These are phyloP conservation scores for Muntiacus muntjak DNA, from an alignment of 2,113 vertebrate species.

Conservation along the genomic window DNA sequence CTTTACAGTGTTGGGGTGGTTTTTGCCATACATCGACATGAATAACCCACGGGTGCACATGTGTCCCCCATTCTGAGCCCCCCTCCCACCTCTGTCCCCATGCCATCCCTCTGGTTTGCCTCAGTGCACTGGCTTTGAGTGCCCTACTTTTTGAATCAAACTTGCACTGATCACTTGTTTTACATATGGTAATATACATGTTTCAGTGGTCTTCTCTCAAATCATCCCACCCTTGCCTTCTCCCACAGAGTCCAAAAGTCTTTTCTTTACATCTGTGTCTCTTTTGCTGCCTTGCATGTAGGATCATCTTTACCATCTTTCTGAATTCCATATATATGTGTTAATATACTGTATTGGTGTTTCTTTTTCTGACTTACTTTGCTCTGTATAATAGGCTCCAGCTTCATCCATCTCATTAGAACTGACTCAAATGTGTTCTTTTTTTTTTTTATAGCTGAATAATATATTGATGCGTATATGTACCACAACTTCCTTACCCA, in stretches of 20 bases:
- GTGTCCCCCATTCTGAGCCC: background rate
- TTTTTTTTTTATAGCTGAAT: background rate
- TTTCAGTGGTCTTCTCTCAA: background rate
- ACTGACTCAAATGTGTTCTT: background rate
- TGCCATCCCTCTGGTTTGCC: background rate
- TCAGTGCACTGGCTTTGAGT: background rate
- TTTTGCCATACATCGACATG: background rate
- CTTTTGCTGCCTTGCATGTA: background rate
- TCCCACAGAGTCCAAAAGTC: background rate
- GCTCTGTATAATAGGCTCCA: background rate
- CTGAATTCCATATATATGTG: background rate
- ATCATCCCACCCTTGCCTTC: background rate
- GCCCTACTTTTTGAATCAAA: background rate
- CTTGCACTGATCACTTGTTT: background rate
- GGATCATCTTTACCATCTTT: background rate
- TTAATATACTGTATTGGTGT: background rate
- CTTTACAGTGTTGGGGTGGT: background rate
- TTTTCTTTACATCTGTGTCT: background rate
- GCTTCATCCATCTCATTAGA: background rate
- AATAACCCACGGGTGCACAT: background rate
- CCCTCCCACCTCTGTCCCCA: background rate
- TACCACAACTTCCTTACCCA: background rate
- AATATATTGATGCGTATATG: background rate
- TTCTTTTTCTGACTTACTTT: background rate
- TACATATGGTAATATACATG: background rate